phyloP scores from a whole-genome alignment of 2,113 vertebrate genomes.

The Maccullochella peelii region DNA sequence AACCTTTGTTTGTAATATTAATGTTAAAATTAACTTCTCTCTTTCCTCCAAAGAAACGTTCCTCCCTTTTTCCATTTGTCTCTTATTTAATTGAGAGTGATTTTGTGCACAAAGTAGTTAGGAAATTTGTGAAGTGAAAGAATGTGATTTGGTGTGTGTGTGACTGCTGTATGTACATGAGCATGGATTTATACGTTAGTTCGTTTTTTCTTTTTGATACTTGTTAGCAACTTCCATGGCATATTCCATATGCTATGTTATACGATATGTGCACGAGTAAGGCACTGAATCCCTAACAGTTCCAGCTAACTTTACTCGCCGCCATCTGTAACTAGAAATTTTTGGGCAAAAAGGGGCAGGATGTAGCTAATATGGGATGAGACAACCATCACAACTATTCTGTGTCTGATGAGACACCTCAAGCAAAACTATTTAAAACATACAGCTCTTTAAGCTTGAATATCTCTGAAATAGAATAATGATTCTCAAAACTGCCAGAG shows the following conservation, averaged over 20 bases:
- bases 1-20: slow-evolving; percentile 50
- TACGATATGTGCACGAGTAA: too few species aligned
- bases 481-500: neutral
- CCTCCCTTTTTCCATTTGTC: slow-evolving; percentile 64
- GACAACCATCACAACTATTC: too few species aligned
- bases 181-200: neutral
- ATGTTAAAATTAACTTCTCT: slow-evolving; percentile 48
- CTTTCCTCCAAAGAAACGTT: slow-evolving; percentile 60
- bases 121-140: neutral
- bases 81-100: slow-evolving; percentile 5
- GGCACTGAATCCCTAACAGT: neutral
- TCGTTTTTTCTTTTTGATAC: neutral
- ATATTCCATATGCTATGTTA: too few species aligned
- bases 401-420: neutral
- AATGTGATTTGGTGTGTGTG: neutral
- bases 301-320: neutral
- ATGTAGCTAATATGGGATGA: too few species aligned
- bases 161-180: neutral
- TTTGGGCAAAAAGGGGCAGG: neutral
- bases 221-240: neutral
- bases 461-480: too few species aligned
- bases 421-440: neutral
- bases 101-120: neutral
- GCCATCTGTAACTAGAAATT: neutral
- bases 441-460: neutral